These are phyloP conservation scores for Coendou prehensilis DNA, from an alignment of 2,797 vertebrate species.

Conservation along the genomic window DNA sequence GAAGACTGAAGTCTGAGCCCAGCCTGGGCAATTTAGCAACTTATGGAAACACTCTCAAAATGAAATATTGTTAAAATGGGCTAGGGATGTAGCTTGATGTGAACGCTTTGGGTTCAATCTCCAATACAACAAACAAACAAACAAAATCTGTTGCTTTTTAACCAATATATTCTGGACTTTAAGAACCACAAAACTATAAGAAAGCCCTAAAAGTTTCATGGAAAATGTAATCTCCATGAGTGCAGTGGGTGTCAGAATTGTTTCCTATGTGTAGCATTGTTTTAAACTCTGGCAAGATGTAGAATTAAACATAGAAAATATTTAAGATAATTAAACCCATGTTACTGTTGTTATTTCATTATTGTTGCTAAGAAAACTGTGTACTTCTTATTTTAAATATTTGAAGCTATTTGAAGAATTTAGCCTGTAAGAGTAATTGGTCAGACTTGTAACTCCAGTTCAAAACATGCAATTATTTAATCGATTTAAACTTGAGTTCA, in stretches of 20 bases:
- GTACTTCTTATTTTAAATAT: slow-evolving; percentile 36
- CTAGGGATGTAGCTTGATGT: background rate
- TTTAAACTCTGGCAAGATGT: background rate
- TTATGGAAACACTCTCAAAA: background rate
- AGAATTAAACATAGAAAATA: background rate
- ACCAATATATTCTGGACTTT: background rate
- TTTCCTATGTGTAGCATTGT: background rate
- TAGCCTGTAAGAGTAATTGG: background rate
- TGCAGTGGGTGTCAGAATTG: background rate
- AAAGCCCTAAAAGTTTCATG: background rate
- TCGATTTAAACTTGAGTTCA: background rate
- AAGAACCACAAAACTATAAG: background rate
- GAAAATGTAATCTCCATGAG: background rate
- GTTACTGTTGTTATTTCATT: background rate
- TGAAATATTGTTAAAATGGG: background rate
- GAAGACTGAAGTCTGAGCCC: background rate
- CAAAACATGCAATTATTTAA: background rate
- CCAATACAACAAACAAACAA: background rate
- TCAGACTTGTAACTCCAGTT: background rate
- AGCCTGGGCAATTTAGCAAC: background rate
- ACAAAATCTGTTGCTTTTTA: background rate
- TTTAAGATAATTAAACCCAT: background rate
- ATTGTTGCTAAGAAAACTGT: background rate
- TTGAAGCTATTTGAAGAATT: background rate
- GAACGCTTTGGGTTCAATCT: background rate